Evolutionary conservation across 2,113 vertebrate genomes (phyloP).

Genomic region (Leiothrix lutea): DNA sequence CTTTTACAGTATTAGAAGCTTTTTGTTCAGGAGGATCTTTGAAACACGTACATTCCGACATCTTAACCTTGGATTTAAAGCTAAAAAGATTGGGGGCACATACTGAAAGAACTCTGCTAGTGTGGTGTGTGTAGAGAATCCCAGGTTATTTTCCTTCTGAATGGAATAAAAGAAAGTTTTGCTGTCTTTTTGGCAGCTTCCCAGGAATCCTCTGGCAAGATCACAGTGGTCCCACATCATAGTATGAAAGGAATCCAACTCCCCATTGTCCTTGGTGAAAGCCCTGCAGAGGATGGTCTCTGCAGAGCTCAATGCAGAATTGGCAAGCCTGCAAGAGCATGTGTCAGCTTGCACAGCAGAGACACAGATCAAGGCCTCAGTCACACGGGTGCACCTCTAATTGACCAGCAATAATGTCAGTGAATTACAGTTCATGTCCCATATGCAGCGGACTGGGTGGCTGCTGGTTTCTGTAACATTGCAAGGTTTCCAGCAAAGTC

Average conservation of each 20-base stretch:
- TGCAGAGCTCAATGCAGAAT: not conserved
- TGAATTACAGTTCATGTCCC: not conserved
- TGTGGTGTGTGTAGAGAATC: not conserved
- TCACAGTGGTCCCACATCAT: not conserved
- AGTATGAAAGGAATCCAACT: not conserved
- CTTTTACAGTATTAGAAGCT: not conserved
- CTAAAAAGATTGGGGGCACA: not conserved
- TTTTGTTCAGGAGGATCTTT: constrained; percentile 19
- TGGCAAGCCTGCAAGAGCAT: not conserved
- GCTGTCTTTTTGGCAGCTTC: constrained; percentile 15
- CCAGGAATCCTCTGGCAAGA: not conserved
- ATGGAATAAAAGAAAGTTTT: constrained; percentile 30
- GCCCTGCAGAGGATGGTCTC: not conserved
- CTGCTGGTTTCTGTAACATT: not conserved
- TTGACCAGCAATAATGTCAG: not conserved
- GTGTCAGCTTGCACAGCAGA: not conserved
- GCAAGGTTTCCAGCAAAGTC: constrained; percentile 16
- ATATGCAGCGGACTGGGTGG: not conserved
- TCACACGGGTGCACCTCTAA: not conserved
- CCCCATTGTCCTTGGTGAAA: not conserved
- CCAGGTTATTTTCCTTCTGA: constrained; percentile 21
- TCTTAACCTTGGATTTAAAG: constrained; percentile 38
- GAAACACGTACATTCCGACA: not conserved
- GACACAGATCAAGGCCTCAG: not conserved
- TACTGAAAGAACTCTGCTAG: not conserved